These are phyloP conservation scores for Borostomias antarcticus DNA, from an alignment of 2,797 vertebrate species.

Conservation along the genomic window DNA sequence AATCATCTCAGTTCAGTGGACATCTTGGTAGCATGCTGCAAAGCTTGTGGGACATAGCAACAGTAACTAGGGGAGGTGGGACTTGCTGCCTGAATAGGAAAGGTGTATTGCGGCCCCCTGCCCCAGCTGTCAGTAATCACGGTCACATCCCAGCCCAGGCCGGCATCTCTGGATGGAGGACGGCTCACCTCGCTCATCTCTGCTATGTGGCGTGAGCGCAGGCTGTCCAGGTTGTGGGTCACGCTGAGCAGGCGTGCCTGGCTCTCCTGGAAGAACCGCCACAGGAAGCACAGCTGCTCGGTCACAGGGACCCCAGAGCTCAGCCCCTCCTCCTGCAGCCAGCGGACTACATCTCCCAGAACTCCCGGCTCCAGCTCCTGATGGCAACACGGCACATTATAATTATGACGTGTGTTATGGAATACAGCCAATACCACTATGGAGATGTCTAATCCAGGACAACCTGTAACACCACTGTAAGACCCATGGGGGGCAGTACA, in stretches of 20 bases:
- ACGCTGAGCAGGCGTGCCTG: constrained; percentile 42
- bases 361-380: constrained; percentile 37
- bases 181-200: constrained; percentile 63
- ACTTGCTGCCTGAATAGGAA: too few species aligned
- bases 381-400: not conserved
- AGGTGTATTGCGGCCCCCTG: too few species aligned
- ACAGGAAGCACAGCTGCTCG: constrained; percentile 57
- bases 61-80: too few species aligned
- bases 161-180: too few species aligned
- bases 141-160: not conserved
- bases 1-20: too few species aligned
- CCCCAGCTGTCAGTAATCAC: not conserved
- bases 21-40: too few species aligned
- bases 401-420: too few species aligned
- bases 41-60: too few species aligned
- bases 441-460: too few species aligned
- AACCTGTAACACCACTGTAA: too few species aligned
- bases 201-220: constrained; percentile 53
- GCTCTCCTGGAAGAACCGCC: constrained; percentile 44
- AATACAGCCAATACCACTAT: too few species aligned
- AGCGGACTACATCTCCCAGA: constrained; percentile 50
- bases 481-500: too few species aligned
- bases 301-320: constrained; percentile 36
- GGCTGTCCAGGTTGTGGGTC: constrained; percentile 53
- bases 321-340: constrained; percentile 57